phyloP scores from a whole-genome alignment of 2,113 vertebrate species.

The Aphyosemion australe region DNA sequence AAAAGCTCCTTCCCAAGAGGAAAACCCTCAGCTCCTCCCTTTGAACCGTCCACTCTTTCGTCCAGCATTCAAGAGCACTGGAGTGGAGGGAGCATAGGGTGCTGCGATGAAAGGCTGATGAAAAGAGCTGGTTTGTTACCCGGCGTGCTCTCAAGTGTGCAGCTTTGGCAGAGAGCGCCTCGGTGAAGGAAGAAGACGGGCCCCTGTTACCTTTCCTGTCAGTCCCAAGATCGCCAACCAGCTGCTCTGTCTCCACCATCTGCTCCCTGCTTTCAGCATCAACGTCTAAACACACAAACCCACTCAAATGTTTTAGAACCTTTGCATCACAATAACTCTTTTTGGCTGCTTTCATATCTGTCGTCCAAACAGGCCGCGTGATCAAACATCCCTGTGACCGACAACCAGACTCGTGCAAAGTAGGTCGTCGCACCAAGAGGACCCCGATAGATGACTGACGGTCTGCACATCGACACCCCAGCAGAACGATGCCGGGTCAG shows the following conservation, averaged over 20 bases:
- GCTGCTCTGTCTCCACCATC: conserved; percentile 39
- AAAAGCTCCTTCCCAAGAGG: conserved; percentile 47
- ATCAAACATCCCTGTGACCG: conserved; percentile 62
- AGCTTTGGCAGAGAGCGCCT: conserved; percentile 36
- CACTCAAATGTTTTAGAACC: conserved; percentile 50
- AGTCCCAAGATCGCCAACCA: conserved; percentile 31
- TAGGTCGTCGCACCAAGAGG: conserved; percentile 9
- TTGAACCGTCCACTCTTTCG: conserved; percentile 38
- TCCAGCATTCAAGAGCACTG: conserved; percentile 27
- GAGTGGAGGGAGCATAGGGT: conserved; percentile 45
- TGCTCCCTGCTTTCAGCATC: conserved; percentile 46
- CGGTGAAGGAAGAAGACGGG: conserved; percentile 18
- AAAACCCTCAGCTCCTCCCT: conserved; percentile 36
- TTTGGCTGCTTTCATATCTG: conserved; percentile 67
- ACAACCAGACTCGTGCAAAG: conserved; percentile 48
- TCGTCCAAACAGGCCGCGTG: conserved; percentile 35
- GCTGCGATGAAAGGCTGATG: conserved; percentile 36
- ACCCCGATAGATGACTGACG: conserved; percentile 41
- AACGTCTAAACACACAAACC: conserved; percentile 59
- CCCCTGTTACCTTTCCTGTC: conserved; percentile 51
- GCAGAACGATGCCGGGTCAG: conserved; percentile 1
- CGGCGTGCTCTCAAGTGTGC: conserved; percentile 51
- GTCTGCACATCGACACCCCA: conserved; percentile 29
- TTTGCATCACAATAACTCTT: conserved; percentile 17
- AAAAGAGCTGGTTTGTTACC: conserved; percentile 47